Percentiles rank a stretch among this genome's conserved stretches.
Evolutionary conservation across 2,888 invertebrate species (phyloP).

Genomic region (Eudasyphora cyanicolor): DNA sequence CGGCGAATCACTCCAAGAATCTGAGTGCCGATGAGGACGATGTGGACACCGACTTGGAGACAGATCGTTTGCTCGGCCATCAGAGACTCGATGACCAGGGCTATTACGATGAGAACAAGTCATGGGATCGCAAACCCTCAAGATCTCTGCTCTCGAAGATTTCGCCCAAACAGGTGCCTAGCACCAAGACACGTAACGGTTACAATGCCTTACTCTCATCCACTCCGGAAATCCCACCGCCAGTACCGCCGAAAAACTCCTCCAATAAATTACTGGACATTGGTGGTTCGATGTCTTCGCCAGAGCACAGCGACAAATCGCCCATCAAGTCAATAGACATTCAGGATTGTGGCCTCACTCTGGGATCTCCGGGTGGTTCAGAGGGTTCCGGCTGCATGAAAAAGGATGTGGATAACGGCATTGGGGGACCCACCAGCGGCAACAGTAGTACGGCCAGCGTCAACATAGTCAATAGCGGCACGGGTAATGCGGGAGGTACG

Average conservation of each 20-base stretch:
- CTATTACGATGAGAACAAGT: slow-evolving; percentile 91
- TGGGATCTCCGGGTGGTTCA: slow-evolving; percentile 81
- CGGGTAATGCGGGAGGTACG: slow-evolving; percentile 63
- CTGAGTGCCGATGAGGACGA: slow-evolving; percentile 88
- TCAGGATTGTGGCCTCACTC: slow-evolving; percentile 77
- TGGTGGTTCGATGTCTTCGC: slow-evolving; percentile 74
- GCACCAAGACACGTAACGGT: slow-evolving; percentile 78
- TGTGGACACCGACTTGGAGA: slow-evolving; percentile 98
- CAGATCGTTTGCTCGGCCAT: slow-evolving; percentile 96
- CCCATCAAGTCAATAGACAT: slow-evolving; percentile 80
- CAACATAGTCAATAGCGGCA: slow-evolving; percentile 69
- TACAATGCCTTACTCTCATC: slow-evolving; percentile 79
- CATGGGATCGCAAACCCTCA: slow-evolving; percentile 78
- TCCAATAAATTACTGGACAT: slow-evolving; percentile 75
- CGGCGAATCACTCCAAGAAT: slow-evolving; percentile 84
- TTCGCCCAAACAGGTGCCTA: slow-evolving; percentile 78
- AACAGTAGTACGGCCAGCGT: slow-evolving; percentile 66
- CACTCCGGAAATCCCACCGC: slow-evolving; percentile 77
- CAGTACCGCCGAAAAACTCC: slow-evolving; percentile 76
- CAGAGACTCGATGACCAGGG: slow-evolving; percentile 96
- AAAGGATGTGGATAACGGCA: slow-evolving; percentile 64
- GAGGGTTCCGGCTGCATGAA: slow-evolving; percentile 79
- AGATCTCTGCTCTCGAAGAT: slow-evolving; percentile 78
- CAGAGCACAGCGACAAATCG: slow-evolving; percentile 81
- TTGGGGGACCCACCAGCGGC: slow-evolving; percentile 63